Conservation (phyloP, 2,113 vertebrate genomes). For the Bos javanicus region DNA sequence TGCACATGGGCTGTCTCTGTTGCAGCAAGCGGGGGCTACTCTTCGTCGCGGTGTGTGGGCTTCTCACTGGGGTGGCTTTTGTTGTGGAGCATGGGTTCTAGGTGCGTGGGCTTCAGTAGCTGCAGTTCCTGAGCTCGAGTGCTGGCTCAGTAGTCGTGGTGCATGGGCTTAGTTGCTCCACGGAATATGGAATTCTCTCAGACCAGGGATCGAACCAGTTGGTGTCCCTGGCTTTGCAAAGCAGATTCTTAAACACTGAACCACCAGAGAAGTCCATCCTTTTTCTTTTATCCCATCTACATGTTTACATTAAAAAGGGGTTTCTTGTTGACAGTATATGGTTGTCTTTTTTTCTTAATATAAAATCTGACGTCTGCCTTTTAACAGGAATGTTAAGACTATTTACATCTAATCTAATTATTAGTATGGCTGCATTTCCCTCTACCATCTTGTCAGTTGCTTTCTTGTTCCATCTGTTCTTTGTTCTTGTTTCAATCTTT, state of each 20-base stretch:
- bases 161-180: neutral
- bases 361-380: neutral
- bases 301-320: neutral
- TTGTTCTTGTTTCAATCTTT: neutral
- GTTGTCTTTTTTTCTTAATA: neutral
- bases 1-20: neutral
- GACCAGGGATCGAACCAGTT: neutral
- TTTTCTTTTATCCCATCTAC: neutral
- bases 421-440: neutral
- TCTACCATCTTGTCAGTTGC: neutral
- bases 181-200: neutral
- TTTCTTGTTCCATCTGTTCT: conserved; percentile 10
- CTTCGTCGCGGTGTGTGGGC: fast-evolving
- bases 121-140: neutral
- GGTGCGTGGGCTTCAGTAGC: neutral
- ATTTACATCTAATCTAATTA: neutral
- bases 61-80: neutral
- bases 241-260: neutral
- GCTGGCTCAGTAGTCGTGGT: neutral
- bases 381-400: neutral
- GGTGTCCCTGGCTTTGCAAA: neutral
- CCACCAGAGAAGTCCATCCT: neutral
- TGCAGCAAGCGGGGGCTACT: fast-evolving
- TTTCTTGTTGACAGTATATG: neutral
- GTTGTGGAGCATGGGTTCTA: neutral